These are phyloP conservation scores for Centropyge bicolor DNA, from an alignment of 2,797 vertebrate genomes.

Conservation along the genomic window DNA sequence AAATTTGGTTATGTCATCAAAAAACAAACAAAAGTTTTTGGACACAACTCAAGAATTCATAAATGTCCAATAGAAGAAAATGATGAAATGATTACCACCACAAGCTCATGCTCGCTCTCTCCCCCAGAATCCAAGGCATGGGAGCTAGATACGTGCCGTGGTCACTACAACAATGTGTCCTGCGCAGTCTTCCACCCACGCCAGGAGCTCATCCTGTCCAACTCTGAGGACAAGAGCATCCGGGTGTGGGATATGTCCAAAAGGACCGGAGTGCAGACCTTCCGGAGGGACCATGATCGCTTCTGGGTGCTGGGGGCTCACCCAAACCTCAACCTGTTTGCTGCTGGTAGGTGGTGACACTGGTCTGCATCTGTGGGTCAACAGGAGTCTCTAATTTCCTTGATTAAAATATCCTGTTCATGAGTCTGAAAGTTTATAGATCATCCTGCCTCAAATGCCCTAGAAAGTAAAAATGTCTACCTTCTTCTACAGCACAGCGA, in stretches of 20 bases:
- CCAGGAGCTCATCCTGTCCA: conserved; percentile 97
- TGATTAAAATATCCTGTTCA: neutral
- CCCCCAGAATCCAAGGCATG: conserved; percentile 93
- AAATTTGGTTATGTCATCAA: no score
- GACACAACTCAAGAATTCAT: no score
- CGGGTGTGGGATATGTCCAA: conserved; percentile 99
- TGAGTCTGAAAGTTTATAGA: neutral
- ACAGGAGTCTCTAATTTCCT: neutral
- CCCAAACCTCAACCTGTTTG: conserved; percentile 98
- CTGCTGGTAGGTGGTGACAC: conserved; percentile 87
- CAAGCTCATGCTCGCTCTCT: neutral
- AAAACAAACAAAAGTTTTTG: no score
- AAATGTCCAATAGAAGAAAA: no score
- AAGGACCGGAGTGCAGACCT: conserved; percentile 96
- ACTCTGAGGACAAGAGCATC: conserved; percentile 99
- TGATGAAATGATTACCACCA: no score
- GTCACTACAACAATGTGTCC: conserved; percentile 99
- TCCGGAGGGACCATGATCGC: conserved; percentile 95
- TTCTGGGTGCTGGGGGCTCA: conserved; percentile 98
- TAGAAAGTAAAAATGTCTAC: neutral
- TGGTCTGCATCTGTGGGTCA: neutral
- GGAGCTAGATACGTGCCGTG: conserved; percentile 97
- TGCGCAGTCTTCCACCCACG: conserved; percentile 97
- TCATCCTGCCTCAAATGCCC: neutral
- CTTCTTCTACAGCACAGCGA: neutral